A percentile compares a stretch with the other conserved stretches of the same genome.
These are phyloP conservation scores for Philereme vetulata DNA, from an alignment of 2,888 invertebrate species.

Conservation along the genomic window DNA sequence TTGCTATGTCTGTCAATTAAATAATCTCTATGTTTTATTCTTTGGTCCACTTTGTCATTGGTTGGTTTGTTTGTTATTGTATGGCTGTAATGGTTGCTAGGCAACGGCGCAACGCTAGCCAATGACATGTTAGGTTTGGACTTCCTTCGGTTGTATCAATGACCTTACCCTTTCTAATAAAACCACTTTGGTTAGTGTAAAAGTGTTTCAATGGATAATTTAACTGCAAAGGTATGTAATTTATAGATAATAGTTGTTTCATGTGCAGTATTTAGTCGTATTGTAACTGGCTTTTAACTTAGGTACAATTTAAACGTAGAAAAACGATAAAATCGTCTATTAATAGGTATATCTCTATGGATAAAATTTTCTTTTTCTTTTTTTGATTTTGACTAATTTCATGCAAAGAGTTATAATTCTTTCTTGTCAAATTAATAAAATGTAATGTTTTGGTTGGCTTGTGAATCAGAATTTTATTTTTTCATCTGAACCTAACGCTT, in stretches of 20 bases:
- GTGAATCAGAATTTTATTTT: neutral
- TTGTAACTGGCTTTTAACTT: too few species aligned
- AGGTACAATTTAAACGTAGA: too few species aligned
- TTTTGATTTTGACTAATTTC: too few species aligned
- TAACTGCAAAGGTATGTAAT: too few species aligned
- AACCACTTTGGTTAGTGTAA: neutral
- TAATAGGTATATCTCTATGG: too few species aligned
- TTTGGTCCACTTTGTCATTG: neutral
- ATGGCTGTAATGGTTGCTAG: neutral
- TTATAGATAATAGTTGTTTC: too few species aligned
- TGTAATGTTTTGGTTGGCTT: neutral
- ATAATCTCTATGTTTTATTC: too few species aligned
- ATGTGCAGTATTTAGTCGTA: too few species aligned
- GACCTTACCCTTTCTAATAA: neutral
- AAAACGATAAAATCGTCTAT: too few species aligned
- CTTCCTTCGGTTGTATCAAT: neutral
- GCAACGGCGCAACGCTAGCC: neutral
- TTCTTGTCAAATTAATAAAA: neutral
- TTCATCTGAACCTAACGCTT: neutral
- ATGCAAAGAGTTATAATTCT: neutral
- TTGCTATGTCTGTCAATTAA: too few species aligned
- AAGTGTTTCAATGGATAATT: neutral
- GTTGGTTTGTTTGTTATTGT: neutral
- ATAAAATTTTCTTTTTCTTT: too few species aligned
- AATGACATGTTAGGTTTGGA: too few species aligned